Conservation (phyloP, 1,140 invertebrate species). For the Eupristina koningsbergeri region DNA sequence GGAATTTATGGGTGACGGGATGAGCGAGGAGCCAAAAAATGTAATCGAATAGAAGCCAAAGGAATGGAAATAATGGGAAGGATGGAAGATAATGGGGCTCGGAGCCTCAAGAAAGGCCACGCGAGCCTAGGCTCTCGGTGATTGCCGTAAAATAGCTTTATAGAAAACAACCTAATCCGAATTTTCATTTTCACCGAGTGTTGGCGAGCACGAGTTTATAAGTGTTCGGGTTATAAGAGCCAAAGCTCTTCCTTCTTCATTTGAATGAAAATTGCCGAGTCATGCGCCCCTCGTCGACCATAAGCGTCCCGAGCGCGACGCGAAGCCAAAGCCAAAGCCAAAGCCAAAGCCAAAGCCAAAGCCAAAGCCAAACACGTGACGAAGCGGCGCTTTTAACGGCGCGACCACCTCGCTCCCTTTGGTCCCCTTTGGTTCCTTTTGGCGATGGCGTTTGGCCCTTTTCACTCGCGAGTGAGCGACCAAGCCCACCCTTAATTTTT, state of each 20-base stretch:
- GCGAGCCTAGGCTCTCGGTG: too few species aligned
- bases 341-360: constrained; percentile 38
- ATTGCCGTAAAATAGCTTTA: background rate
- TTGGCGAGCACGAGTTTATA: background rate
- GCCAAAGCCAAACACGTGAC: constrained; percentile 45
- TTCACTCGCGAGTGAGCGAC: too few species aligned
- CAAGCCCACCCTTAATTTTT: constrained; percentile 15
- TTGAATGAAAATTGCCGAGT: constrained; percentile 41
- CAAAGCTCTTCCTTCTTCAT: constrained; percentile 21
- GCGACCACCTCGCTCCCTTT: background rate
- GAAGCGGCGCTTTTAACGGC: constrained; percentile 49
- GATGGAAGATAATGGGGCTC: too few species aligned
- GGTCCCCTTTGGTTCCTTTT: constrained; percentile 1
- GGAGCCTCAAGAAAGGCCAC: too few species aligned
- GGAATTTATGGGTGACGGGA: too few species aligned
- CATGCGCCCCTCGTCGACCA: constrained; percentile 41
- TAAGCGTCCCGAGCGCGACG: constrained; percentile 44
- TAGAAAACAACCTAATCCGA: background rate
- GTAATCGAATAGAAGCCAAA: too few species aligned
- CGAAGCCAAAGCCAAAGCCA: constrained; percentile 31
- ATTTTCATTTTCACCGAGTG: background rate
- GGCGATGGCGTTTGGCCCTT: background rate
- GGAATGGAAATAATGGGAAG: too few species aligned
- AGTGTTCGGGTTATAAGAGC: background rate
- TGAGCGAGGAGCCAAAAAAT: too few species aligned